These are phyloP conservation scores for Pristiophorus japonicus DNA, from an alignment of 2,113 vertebrate genomes.

Conservation along the genomic window DNA sequence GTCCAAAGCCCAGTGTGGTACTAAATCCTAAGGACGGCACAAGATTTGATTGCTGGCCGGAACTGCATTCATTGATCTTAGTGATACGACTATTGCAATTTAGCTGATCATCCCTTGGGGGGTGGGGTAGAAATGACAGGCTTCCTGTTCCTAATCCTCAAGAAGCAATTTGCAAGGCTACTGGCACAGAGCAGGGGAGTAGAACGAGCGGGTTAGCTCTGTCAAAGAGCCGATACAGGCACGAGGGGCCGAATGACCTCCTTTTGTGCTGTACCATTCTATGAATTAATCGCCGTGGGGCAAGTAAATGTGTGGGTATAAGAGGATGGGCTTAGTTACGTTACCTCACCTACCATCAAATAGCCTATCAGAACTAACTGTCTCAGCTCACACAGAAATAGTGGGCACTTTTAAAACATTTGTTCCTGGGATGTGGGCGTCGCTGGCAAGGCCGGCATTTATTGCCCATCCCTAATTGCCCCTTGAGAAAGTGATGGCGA, in stretches of 20 bases:
- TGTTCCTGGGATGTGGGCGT: too few relatives aligned
- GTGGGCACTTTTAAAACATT: too few relatives aligned
- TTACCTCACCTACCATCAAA: too few relatives aligned
- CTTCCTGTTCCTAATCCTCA: too few relatives aligned
- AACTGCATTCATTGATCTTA: background rate
- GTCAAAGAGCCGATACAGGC: background rate
- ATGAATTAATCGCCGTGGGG: background rate
- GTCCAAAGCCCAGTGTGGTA: too few relatives aligned
- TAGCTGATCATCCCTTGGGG: background rate
- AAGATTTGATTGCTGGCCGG: background rate
- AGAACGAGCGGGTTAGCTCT: background rate
- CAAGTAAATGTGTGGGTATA: too few relatives aligned
- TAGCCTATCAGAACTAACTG: background rate
- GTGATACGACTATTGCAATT: background rate
- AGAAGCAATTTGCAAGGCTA: too few relatives aligned
- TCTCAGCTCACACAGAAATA: too few relatives aligned
- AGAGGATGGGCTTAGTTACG: too few relatives aligned
- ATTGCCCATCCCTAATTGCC: too few relatives aligned
- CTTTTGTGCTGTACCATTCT: background rate
- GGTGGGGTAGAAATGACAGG: background rate
- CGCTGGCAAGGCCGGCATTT: too few relatives aligned
- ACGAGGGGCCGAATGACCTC: background rate
- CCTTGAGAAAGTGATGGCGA: too few relatives aligned
- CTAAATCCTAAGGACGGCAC: background rate
- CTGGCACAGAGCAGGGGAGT: background rate